A percentile compares a stretch with the other conserved stretches of the same genome.
These are phyloP conservation scores for Rostratula benghalensis DNA, from an alignment of 2,113 vertebrate species.

Conservation along the genomic window DNA sequence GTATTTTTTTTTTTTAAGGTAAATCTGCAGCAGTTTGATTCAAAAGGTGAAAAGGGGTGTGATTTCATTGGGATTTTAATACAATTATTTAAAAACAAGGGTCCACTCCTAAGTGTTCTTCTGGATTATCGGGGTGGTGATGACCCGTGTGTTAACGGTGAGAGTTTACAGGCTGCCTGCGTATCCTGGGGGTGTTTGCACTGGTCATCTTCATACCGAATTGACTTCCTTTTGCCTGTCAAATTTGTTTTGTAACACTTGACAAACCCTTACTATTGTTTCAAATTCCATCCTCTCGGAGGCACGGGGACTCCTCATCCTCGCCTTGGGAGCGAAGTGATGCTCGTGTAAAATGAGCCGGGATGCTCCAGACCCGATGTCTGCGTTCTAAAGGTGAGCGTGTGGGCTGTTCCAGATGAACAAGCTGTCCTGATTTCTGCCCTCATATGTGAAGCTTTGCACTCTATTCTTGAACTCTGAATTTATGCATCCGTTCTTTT, in stretches of 20 bases:
- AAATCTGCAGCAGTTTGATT: background rate
- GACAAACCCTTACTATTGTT: background rate
- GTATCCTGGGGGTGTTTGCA: background rate
- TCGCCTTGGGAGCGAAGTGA: background rate
- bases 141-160: background rate
- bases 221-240: background rate
- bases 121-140: background rate
- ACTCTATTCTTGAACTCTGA: background rate
- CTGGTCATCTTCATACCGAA: background rate
- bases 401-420: background rate
- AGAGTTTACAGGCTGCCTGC: background rate
- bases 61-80: background rate
- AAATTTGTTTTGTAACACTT: background rate
- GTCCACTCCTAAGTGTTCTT: background rate
- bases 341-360: background rate
- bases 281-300: background rate
- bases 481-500: background rate
- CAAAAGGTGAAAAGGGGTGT: background rate
- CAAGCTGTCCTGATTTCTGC: background rate
- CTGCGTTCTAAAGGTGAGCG: background rate
- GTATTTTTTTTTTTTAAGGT: background rate
- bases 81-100: background rate
- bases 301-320: background rate
- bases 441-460: background rate
- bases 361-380: background rate